Percentiles rank a stretch among this genome's conserved stretches.
Conservation (phyloP, 2,113 vertebrate species). For the Scopus umbretta region DNA sequence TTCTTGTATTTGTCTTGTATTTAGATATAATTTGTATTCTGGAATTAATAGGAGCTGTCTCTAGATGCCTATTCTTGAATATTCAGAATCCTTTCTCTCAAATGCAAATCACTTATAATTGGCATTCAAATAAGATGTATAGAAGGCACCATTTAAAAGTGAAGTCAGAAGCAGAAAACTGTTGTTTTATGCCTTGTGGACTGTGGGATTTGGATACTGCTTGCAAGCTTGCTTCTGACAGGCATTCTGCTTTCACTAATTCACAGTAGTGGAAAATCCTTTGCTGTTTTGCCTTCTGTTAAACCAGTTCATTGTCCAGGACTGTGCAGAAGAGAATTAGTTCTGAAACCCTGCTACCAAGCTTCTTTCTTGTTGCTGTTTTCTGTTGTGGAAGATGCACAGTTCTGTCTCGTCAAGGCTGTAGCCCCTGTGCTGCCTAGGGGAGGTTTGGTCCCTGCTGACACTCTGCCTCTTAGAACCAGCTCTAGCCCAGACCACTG, state of each 20-base stretch:
- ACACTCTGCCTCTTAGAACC: neutral
- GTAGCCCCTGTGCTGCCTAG: neutral
- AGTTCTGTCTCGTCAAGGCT: neutral
- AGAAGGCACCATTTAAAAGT: neutral
- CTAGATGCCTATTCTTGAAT: neutral
- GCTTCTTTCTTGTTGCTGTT: neutral
- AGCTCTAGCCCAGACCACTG: neutral
- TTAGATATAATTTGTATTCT: neutral
- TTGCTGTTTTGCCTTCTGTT: neutral
- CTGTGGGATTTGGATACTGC: neutral
- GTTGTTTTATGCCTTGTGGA: neutral
- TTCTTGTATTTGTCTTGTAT: neutral
- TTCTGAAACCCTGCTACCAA: neutral
- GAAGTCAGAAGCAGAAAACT: neutral
- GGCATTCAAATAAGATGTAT: neutral
- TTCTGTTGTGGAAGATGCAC: fast-evolving
- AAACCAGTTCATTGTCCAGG: neutral
- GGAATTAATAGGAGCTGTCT: neutral
- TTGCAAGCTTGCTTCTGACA: neutral
- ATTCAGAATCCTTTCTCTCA: neutral
- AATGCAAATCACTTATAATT: neutral
- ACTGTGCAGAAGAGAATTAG: neutral
- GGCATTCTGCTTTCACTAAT: neutral
- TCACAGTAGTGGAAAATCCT: neutral
- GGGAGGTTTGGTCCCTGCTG: no score